Evolutionary conservation across 1,140 invertebrate species (phyloP), one percentile per base, ranked within the genome.

Genomic region (Anoplophora glabripennis): DNA sequence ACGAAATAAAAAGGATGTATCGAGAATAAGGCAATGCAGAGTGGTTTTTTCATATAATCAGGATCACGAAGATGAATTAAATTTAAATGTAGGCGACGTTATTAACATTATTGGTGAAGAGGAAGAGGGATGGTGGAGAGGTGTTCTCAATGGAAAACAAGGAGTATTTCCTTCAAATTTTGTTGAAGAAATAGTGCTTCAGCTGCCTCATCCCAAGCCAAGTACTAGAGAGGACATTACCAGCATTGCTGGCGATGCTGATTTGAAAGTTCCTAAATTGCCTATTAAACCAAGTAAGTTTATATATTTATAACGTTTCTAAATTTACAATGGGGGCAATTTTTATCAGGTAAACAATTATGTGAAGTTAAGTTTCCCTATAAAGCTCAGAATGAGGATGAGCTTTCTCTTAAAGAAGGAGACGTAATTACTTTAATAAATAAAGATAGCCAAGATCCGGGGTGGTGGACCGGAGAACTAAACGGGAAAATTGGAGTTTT

Each of bases 381-480:
- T 76, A 81, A 86, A 48, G 92, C 94, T 9, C 86, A 88, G 63
- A 97, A 98, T 74, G 90, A 94, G 12, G 96, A 99, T 79, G 96
- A 99, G 77, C 77, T 99, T 56, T 88, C 87, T 1, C 77, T 99
- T 33, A 84, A 82, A 58, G 91, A 94, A 75, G 94, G 93, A 33
- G 94, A 99, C 69, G 81, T 96, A 12, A 89, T 99, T 59, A 90
- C 85, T 7, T 81, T 98, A 54, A 76, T 98, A 35, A 88, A 85
- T 33, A 92, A 87, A 80, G 88, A 96, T 67, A 86, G 91, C 36
- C 90, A 92, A 42, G 96, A 99, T 77, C 88, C 91, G 62, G 94
- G 94, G 38, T 98, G 95, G 96, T 99, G 95, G 95, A 88, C 89
- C 76, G 96, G 96, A 46, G 95, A 99, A 79, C 68, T 96, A 0